phyloP scores from a whole-genome alignment of 2,113 vertebrate species.

The Hypocryptadius cinnamomeus region DNA sequence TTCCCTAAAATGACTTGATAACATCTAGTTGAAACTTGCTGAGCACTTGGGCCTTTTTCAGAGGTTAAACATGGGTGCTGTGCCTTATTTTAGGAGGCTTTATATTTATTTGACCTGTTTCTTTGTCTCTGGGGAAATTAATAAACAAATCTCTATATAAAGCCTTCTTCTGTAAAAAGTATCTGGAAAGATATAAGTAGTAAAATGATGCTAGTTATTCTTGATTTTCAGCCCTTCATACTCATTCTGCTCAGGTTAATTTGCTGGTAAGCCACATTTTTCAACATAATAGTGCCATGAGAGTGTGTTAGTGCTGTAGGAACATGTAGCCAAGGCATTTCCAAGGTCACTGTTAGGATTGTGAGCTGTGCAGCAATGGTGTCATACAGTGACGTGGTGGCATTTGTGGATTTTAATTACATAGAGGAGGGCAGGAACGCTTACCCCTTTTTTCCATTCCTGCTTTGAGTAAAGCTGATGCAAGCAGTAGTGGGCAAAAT shows the following conservation, averaged over 20 bases:
- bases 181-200: not conserved
- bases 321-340: not conserved
- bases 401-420: not conserved
- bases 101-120: not conserved
- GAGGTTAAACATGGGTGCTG: not conserved
- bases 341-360: rapidly evolving
- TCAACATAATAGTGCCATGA: not conserved
- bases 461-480: not conserved
- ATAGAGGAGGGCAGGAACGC: not conserved
- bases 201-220: not conserved
- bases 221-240: not conserved
- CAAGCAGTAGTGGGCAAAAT: not conserved
- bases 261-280: not conserved
- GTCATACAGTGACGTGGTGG: not conserved
- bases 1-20: not conserved
- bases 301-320: not conserved
- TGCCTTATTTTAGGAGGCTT: not conserved
- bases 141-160: not conserved
- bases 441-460: not conserved
- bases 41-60: not conserved
- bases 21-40: not conserved
- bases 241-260: not conserved
- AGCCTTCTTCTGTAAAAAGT: not conserved
- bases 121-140: not conserved
- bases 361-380: not conserved